Percentiles rank a stretch among this genome's conserved stretches.
Conservation (phyloP, 2,888 invertebrate species). For the Drosophila aldrichi region DNA sequence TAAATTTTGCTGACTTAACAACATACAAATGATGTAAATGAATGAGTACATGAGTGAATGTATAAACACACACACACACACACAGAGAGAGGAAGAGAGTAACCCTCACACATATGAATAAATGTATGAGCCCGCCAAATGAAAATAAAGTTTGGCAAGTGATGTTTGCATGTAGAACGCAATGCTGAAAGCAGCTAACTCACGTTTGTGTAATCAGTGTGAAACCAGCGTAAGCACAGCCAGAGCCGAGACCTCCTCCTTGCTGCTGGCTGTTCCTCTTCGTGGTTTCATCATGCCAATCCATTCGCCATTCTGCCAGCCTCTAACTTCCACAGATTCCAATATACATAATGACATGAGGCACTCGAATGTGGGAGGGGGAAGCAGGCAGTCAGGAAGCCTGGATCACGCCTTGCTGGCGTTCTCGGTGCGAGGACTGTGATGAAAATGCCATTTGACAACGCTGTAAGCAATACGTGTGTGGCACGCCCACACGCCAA, state of each 20-base stretch:
- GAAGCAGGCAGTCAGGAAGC: slow-evolving; percentile 4
- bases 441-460: slow-evolving; percentile 78
- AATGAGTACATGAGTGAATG: slow-evolving; percentile 71
- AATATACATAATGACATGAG: slow-evolving; percentile 78
- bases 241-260: slow-evolving; percentile 23
- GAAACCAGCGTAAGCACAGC: slow-evolving; percentile 66
- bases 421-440: slow-evolving; percentile 32
- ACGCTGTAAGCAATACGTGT: slow-evolving; percentile 69
- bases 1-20: slow-evolving; percentile 80
- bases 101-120: slow-evolving; percentile 64
- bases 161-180: slow-evolving; percentile 80
- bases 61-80: slow-evolving; percentile 37
- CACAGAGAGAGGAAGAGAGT: background rate
- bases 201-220: slow-evolving; percentile 83
- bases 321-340: slow-evolving; percentile 39
- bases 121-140: slow-evolving; percentile 62
- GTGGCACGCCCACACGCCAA: slow-evolving; percentile 45
- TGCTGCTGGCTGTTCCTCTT: background rate
- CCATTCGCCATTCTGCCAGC: background rate
- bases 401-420: background rate
- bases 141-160: slow-evolving; percentile 51
- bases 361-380: slow-evolving; percentile 49
- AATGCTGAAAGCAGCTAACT: slow-evolving; percentile 80
- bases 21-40: slow-evolving; percentile 81
- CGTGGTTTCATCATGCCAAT: background rate